phyloP scores from a whole-genome alignment of 2,888 invertebrate genomes.

The Meteorus colon region DNA sequence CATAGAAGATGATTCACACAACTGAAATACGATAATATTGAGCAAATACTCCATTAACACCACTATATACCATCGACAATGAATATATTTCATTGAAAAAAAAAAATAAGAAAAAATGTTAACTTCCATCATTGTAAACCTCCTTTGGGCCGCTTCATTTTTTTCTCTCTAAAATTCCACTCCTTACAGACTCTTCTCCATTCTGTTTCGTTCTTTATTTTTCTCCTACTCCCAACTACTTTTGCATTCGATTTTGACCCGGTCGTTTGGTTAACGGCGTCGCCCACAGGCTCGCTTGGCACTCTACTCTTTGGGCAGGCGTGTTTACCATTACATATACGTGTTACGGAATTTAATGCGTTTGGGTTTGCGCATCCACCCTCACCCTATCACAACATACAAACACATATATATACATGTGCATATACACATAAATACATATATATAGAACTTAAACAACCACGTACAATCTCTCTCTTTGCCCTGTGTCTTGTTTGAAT shows the following conservation, averaged over 20 bases:
- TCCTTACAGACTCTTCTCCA: constrained; percentile 1
- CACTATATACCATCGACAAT: too few relatives aligned
- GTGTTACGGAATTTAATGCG: constrained; percentile 43
- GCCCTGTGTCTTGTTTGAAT: constrained; percentile 37
- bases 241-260: constrained; percentile 28
- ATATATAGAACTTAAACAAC: neutral
- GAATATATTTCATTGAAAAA: too few relatives aligned
- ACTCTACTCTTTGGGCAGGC: constrained; percentile 48
- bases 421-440: neutral
- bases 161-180: constrained; percentile 21
- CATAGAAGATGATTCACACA: too few relatives aligned
- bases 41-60: too few relatives aligned
- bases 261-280: constrained; percentile 46
- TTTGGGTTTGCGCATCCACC: constrained; percentile 37
- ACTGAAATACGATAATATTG: too few relatives aligned
- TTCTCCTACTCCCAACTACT: constrained; percentile 16
- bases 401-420: neutral
- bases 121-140: too few relatives aligned
- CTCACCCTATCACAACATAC: constrained; percentile 9
- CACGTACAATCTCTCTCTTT: constrained; percentile 23
- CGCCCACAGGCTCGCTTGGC: constrained; percentile 38
- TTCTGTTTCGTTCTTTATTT: constrained; percentile 1
- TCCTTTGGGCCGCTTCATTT: neutral
- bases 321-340: constrained; percentile 42
- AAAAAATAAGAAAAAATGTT: too few relatives aligned